A percentile compares a stretch with the other conserved stretches of the same genome.
Conservation (phyloP, 2,888 invertebrate species). For the Amiota mariae region DNA sequence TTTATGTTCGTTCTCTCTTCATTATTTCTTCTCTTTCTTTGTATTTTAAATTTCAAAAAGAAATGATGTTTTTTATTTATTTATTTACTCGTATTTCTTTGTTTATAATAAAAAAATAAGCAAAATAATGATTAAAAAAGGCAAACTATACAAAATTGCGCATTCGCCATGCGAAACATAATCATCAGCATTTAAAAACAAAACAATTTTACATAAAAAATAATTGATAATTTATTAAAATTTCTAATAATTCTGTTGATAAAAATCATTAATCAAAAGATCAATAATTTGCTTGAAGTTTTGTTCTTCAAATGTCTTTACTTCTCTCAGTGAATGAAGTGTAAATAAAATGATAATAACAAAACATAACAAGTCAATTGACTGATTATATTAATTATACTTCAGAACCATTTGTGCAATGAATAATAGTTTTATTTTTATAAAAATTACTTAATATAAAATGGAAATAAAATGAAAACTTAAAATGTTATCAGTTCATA, state of each 20-base stretch:
- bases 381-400: no score
- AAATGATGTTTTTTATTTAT: no score
- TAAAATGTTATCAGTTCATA: no score
- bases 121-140: not conserved
- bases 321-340: no score
- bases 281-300: not conserved
- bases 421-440: no score
- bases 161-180: not conserved
- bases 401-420: no score
- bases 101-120: not conserved
- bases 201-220: not conserved
- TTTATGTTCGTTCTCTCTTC: not conserved
- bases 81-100: not conserved
- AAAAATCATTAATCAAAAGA: not conserved
- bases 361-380: no score
- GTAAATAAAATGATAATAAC: no score
- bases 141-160: not conserved
- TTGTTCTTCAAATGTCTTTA: not conserved
- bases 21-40: not conserved
- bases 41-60: no score
- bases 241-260: not conserved
- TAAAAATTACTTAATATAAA: no score
- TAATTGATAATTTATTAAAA: not conserved
- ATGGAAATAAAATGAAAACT: no score
- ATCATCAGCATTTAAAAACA: not conserved